A percentile compares a stretch with the other conserved stretches of the same genome.
Evolutionary conservation across 2,888 invertebrate genomes (phyloP).

Genomic region (Gymnosoma rotundatum): DNA sequence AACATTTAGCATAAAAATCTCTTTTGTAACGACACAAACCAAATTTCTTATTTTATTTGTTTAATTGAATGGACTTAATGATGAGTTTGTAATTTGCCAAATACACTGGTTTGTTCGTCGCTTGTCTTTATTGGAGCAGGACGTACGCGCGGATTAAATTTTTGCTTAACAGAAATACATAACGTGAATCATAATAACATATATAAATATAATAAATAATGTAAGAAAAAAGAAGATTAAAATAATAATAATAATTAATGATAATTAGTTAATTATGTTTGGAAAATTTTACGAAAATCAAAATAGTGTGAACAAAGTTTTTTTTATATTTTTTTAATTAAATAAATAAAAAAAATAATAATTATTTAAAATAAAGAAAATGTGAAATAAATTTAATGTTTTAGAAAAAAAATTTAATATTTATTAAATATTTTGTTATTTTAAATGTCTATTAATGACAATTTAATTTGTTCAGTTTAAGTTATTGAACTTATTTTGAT

Average conservation of each 20-base stretch:
- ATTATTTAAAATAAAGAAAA: background rate
- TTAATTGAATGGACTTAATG: constrained; percentile 18
- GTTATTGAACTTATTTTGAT: background rate
- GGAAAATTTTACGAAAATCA: too few relatives aligned
- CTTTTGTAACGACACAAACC: background rate
- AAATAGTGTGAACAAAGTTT: constrained; percentile 7
- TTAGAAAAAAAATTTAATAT: constrained; percentile 19
- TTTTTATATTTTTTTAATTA: background rate
- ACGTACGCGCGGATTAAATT: constrained; percentile 70
- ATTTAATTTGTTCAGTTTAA: background rate
- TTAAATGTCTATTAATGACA: background rate
- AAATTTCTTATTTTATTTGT: constrained; percentile 17
- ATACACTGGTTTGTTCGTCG: constrained; percentile 70
- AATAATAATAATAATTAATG: background rate
- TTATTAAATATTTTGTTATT: background rate
- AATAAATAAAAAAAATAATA: too few relatives aligned
- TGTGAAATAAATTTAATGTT: background rate
- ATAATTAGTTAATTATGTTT: background rate
- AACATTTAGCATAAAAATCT: background rate
- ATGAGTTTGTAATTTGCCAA: constrained; percentile 59
- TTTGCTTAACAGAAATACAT: constrained; percentile 19
- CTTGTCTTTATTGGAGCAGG: constrained; percentile 70
- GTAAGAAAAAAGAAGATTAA: background rate
- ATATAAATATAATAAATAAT: background rate
- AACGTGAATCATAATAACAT: constrained; percentile 40